Evolutionary conservation across 2,797 vertebrate genomes (phyloP).

Genomic region (Sebastes iracundus): DNA sequence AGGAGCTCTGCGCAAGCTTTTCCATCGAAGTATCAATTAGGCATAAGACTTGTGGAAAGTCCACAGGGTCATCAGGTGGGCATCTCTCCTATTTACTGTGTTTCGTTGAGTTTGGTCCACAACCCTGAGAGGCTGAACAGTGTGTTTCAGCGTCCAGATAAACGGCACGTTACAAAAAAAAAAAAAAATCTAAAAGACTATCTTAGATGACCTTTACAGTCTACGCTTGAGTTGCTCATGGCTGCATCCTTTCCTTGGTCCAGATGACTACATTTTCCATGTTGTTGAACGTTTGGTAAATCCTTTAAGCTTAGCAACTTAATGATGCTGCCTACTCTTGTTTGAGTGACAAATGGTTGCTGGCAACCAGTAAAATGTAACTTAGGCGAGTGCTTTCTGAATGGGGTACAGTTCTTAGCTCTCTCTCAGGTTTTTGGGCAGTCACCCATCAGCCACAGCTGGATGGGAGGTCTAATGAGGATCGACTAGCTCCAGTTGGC

Average conservation of each 20-base stretch:
- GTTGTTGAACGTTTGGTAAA: not conserved
- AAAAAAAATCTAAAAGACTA: not conserved
- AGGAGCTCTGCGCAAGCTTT: not conserved
- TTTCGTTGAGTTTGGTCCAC: not conserved
- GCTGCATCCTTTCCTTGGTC: not conserved
- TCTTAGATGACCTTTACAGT: not conserved
- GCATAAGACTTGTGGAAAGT: not conserved
- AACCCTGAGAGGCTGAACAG: not conserved
- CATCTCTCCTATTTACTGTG: not conserved
- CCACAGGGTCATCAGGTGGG: no score
- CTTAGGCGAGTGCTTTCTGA: not conserved
- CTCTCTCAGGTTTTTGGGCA: conserved; percentile 8
- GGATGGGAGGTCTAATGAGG: conserved; percentile 12
- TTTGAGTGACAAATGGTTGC: conserved; percentile 14
- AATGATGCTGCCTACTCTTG: not conserved
- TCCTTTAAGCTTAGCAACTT: not conserved
- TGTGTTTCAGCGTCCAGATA: not conserved
- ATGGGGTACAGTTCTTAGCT: not conserved
- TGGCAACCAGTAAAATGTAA: conserved; percentile 19
- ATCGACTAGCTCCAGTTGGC: not conserved
- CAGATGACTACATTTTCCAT: not conserved
- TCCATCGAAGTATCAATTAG: not conserved
- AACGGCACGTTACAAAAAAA: not conserved
- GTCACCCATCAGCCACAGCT: conserved; percentile 15
- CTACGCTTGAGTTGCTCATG: not conserved